Conservation (phyloP, 2,113 vertebrate genomes). For the Glareola pratincola region DNA sequence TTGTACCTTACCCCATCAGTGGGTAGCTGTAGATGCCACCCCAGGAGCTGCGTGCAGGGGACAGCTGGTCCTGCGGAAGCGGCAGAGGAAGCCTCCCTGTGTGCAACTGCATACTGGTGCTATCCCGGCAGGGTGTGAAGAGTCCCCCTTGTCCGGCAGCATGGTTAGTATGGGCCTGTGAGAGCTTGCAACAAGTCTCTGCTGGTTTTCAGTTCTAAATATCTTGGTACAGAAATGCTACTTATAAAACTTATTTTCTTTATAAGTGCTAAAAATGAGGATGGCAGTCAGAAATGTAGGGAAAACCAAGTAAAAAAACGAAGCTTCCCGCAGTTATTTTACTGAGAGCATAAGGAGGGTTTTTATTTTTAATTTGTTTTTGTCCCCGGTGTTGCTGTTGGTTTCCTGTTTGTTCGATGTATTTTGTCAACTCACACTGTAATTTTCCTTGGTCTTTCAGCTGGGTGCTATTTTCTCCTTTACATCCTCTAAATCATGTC, state of each 20-base stretch:
- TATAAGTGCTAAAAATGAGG: background rate
- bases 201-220: background rate
- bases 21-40: background rate
- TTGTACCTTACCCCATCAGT: background rate
- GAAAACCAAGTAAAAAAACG: background rate
- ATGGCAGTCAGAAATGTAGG: background rate
- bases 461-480: background rate
- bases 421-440: background rate
- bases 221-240: background rate
- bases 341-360: background rate
- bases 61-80: background rate
- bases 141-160: background rate
- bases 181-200: background rate
- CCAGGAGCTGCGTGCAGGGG: no score
- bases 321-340: background rate
- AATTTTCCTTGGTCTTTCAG: background rate
- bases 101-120: background rate
- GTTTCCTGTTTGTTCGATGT: background rate
- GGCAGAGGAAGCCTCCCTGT: background rate
- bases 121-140: background rate
- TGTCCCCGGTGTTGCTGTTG: rapidly evolving
- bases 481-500: background rate
- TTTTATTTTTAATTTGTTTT: background rate
- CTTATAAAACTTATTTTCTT: background rate
- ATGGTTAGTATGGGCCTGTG: background rate